Base-by-base conservation (phyloP, 2,888 invertebrate genomes). In the Leucophenga montana region DNA sequence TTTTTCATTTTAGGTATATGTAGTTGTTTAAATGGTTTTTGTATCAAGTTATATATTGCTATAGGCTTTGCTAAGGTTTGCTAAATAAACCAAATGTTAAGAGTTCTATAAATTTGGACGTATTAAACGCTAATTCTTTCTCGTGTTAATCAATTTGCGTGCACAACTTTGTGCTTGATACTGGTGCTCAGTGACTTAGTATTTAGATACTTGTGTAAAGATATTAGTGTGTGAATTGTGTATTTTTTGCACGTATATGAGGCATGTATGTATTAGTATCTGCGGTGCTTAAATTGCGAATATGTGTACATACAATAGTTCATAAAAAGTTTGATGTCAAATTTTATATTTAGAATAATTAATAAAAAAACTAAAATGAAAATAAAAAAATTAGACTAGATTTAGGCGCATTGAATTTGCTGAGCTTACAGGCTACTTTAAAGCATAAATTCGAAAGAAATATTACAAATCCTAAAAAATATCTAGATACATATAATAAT, bases 381-480 rank as follows among this genome's bases (percentile, higher is more conserved):
- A 62, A 71, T 48, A 48, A 48, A 48, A n/a, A 48, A 48, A 48
- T n/a, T 16, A 46, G 72, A 69, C 33, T 50, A 61, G 22, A 66
- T 69, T 66, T 50, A 57, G 50, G 66, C 44, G 67, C 56, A 33
- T 61, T 39, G 50, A 53, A 67, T 65, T 70, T 66, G 61, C 53
- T 71, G 48, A 64, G 65, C 61, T 50, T 50, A 50, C 6, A n/a
- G 71, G 46, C 27, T 64, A 61, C 44, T 27, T 59, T 16, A 14
- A 57, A 72, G 50, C 71, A 67, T 56, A 71, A 53, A 53, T 66
- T 33, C 64, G 62, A 69, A 48, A 27, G 4, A 22, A 46, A 22
- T 20, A 13, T 14, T 27, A 27, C 27, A 27, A 22, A 16, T n/a
- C 11, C 16, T 3, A 54, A 54, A 20, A 9, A 13, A 56, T 18